Percentiles rank a stretch among this genome's conserved stretches.
These are phyloP conservation scores for Anser cygnoides DNA, from an alignment of 2,113 vertebrate genomes.

Conservation along the genomic window DNA sequence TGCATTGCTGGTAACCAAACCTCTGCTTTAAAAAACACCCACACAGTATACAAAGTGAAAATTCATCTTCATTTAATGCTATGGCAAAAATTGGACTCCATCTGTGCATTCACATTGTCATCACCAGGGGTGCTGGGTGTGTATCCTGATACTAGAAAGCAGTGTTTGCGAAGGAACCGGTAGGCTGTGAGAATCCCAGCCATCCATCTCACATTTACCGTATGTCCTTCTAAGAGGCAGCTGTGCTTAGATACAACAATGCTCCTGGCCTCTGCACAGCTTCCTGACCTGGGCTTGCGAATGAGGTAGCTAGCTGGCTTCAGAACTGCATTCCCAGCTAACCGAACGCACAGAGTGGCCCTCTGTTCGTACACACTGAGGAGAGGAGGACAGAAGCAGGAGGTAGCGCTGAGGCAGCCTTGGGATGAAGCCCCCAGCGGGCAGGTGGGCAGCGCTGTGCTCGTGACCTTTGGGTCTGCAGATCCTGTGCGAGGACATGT, in stretches of 20 bases:
- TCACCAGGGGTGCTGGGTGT: neutral
- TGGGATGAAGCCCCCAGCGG: neutral
- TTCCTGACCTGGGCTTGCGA: neutral
- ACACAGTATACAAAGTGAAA: neutral
- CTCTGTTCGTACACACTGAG: fast-evolving
- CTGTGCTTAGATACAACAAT: neutral
- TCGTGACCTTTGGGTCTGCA: neutral
- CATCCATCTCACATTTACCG: fast-evolving
- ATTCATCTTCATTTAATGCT: neutral
- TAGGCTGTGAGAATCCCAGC: neutral
- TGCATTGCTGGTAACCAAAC: neutral
- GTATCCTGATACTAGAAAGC: neutral
- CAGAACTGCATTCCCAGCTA: neutral
- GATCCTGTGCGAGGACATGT: neutral
- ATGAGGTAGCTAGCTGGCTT: neutral
- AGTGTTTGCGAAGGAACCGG: neutral
- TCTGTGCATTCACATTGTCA: too few relatives aligned
- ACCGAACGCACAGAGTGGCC: fast-evolving
- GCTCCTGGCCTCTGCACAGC: too few relatives aligned
- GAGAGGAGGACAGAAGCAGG: neutral
- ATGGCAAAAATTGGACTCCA: neutral
- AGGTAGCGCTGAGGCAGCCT: neutral
- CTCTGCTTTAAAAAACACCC: neutral
- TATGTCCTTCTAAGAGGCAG: neutral
- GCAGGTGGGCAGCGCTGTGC: neutral